Evolutionary conservation across 2,888 invertebrate species (phyloP), one percentile per base, ranked within the genome.

Genomic region (Lycocerus yunnanus): DNA sequence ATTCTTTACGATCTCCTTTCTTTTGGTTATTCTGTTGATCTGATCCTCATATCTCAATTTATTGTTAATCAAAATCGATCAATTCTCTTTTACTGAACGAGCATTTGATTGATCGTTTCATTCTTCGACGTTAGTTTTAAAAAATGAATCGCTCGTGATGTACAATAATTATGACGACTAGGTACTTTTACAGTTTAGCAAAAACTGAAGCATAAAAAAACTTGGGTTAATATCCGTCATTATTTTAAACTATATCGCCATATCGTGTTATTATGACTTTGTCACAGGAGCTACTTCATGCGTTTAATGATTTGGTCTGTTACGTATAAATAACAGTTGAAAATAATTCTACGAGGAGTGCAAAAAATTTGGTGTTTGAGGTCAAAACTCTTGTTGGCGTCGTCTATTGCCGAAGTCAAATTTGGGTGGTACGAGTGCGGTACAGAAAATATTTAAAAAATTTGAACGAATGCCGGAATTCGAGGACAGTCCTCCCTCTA

Each of bases 251-350:
- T 65, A 20, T 70, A 58, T n/a, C 27, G 63, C 63, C 43, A 24
- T 63, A 63, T 18, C 18, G 27, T 18, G 59, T 15, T 43, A 70
- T 65, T 18, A 63, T 16, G n/a, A 43, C 43, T 43, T 43, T 65
- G 63, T 63, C 27, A 69, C n/a, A 15, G 18, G 20, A 63, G 20
- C 16, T 63, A 63, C 20, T 61, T n/a, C 61, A 27, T 24, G 69
- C 61, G 69, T 69, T 69, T 61, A 15, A 69, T 14, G 69, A 69
- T 27, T 27, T 16, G 69, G 69, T 69, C 69, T 69, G 27, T 27
- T 69, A 61, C 27, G 58, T 65, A 15, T 65, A 63, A 43, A 43
- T 43, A 43, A 43, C 43, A 43, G 43, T 43, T 43, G 43, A 43
- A 43, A 43, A 43, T 43, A n/a, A 43, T 43, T 43, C 43, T 43